Evolutionary conservation across 2,113 vertebrate species (phyloP), one percentile per base, ranked within the genome.

Genomic region (Lophius piscatorius): DNA sequence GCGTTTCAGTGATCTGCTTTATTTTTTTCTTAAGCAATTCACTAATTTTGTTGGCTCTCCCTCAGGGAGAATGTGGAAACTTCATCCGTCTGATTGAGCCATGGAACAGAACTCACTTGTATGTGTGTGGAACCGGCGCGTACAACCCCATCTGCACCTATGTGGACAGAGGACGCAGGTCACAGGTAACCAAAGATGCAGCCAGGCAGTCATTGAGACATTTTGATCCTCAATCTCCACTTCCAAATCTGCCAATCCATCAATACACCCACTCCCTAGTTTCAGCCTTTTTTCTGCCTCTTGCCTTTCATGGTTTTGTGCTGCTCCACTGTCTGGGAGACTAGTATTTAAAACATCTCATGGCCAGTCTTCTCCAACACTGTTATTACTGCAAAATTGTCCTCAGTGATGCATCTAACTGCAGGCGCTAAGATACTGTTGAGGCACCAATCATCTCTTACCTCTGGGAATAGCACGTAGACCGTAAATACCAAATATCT

Each of bases 81-180:
- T 99, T 99, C 85, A 95, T 98, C 85, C 94, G 97, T 59, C 92
- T 99, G 85, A 98, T 99, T 75, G 96, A 99, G 89, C 94, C 97
- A 13, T 99, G 96, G 96, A 99, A 99, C 91, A 91, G 97, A 54
- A 99, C 97, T 42, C 97, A 98, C 74, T 92, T 99, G 65, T 98
- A 99, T 1, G 95, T 98, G 63, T 99, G 97, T 1, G 97, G 97
- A 67, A 99, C 96, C 0, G 97, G 97, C 0, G 97, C 97, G 8
- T 99, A 98, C 91, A 98, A 99, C 82, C 97, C 97, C 66, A 90
- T 99, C 91, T 99, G 97, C 79, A 92, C 95, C 77, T 99, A 95
- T 0, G 91, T 98, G 84, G 97, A 98, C 90, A 91, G 96, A 0
- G 97, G 97, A 78, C 96, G 96, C 62, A 93, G 94, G 52, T 94